Evolutionary conservation across 1,140 invertebrate genomes (phyloP).

Genomic region (Bactericera cockerelli): DNA sequence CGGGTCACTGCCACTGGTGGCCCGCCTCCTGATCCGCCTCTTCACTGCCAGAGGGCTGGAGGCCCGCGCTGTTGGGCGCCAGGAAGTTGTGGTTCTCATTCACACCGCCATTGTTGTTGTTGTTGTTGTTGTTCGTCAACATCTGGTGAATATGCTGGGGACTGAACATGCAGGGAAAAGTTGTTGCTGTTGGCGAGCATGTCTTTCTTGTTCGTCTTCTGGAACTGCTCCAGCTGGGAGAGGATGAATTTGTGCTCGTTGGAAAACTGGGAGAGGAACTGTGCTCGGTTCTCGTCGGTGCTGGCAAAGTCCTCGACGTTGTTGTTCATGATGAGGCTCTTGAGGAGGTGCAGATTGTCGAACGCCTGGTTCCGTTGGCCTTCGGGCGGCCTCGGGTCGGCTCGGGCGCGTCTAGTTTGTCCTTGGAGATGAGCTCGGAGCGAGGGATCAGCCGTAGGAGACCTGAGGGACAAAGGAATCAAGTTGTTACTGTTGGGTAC

Average conservation of each 20-base stretch:
- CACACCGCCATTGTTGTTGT: slow-evolving; percentile 17
- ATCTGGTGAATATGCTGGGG: not conserved
- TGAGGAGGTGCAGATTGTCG: not conserved
- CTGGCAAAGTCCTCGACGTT: not conserved
- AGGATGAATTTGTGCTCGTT: slow-evolving; percentile 7
- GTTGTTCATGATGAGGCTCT: slow-evolving; percentile 1
- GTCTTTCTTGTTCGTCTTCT: too few relatives aligned
- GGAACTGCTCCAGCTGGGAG: not conserved
- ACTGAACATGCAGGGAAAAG: not conserved
- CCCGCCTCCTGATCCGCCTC: slow-evolving; percentile 52
- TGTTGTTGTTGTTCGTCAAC: slow-evolving; percentile 14
- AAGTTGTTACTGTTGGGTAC: too few relatives aligned
- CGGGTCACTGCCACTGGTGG: slow-evolving; percentile 61
- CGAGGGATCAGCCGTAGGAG: not conserved
- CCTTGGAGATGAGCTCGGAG: slow-evolving; percentile 4
- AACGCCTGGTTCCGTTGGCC: too few relatives aligned
- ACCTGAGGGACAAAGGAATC: not conserved
- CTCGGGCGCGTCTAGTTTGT: too few relatives aligned
- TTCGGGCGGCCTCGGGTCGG: too few relatives aligned
- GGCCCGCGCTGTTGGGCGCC: not conserved
- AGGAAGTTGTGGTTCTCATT: slow-evolving; percentile 19
- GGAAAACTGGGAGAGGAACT: not conserved
- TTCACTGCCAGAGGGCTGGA: slow-evolving; percentile 32
- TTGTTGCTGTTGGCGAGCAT: too few relatives aligned
- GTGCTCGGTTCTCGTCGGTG: not conserved